These are phyloP conservation scores for Strigamia transsilvanica DNA, from an alignment of 2,888 invertebrate species.

Conservation along the genomic window DNA sequence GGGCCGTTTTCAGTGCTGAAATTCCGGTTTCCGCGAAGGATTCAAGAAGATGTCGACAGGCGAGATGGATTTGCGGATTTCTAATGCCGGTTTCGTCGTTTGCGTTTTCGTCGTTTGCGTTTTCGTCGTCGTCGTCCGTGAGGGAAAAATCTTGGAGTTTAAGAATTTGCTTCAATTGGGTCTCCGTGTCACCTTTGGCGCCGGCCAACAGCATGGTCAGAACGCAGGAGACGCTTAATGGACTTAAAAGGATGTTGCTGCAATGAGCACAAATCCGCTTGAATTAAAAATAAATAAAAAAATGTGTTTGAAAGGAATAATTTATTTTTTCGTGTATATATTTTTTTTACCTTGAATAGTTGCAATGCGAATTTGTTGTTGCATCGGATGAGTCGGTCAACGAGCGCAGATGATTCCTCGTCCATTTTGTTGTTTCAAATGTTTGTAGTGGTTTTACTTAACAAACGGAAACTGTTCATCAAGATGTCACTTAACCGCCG, in stretches of 20 bases:
- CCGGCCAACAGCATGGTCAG: constrained; percentile 28
- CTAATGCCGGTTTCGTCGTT: not conserved
- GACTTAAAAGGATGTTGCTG: constrained; percentile 24
- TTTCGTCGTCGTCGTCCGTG: constrained; percentile 17
- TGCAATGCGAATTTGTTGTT: constrained; percentile 18
- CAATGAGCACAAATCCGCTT: not conserved
- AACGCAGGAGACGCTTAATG: constrained; percentile 16
- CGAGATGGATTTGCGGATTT: constrained; percentile 5
- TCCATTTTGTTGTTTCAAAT: not conserved
- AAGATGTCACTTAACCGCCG: not conserved
- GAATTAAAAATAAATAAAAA: not conserved
- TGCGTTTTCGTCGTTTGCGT: not conserved
- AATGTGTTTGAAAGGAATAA: not conserved
- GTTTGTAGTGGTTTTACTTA: not conserved
- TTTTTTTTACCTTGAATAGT: constrained; percentile 18
- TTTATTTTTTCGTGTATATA: too few species aligned
- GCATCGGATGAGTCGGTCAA: not conserved
- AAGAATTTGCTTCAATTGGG: constrained; percentile 3
- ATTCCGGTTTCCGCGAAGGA: not conserved
- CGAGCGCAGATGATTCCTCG: constrained; percentile 19
- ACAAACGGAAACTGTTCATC: constrained; percentile 33
- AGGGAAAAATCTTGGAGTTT: not conserved
- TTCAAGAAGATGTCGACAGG: not conserved
- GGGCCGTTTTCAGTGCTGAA: not conserved
- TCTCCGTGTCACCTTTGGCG: constrained; percentile 32